A percentile compares a stretch with the other conserved stretches of the same genome.
phyloP scores from a whole-genome alignment of 2,113 vertebrate genomes.

The Apaloderma vittatum region DNA sequence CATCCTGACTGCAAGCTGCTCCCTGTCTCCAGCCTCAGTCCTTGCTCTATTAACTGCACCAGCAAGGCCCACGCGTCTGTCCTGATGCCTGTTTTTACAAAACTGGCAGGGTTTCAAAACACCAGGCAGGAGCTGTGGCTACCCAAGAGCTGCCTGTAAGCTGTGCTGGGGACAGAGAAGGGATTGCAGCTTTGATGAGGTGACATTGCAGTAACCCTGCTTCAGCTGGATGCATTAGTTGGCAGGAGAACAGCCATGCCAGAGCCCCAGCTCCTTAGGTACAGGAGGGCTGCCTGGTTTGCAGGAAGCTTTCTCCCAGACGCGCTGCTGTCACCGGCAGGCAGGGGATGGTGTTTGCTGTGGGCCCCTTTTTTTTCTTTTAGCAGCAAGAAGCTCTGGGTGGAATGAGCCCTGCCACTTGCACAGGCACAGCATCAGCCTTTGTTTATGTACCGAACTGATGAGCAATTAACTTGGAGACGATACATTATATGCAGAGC shows the following conservation, averaged over 20 bases:
- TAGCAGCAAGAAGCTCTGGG: background rate
- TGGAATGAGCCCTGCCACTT: constrained; percentile 17
- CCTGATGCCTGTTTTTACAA: background rate
- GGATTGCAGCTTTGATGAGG: background rate
- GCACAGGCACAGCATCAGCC: constrained; percentile 46
- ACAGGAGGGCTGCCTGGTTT: background rate
- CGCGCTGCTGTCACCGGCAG: accelerated
- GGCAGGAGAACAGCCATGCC: background rate
- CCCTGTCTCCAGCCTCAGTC: background rate
- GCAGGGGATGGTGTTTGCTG: background rate
- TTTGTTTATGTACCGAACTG: constrained; percentile 41
- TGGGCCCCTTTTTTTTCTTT: background rate
- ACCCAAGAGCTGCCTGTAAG: background rate
- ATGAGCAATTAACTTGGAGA: constrained; percentile 60
- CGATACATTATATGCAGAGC: constrained; percentile 37
- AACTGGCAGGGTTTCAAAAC: background rate
- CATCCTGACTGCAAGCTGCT: background rate
- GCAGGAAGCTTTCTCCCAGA: background rate
- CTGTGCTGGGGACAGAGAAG: background rate
- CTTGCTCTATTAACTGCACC: background rate
- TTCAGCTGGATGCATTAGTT: background rate
- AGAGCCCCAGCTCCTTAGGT: background rate
- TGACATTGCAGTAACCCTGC: background rate
- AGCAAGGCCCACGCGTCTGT: background rate
- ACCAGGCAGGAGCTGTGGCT: background rate